Percentiles rank a stretch among this genome's conserved stretches.
phyloP scores from a whole-genome alignment of 2,113 vertebrate genomes.

The Emydura subglobosa region DNA sequence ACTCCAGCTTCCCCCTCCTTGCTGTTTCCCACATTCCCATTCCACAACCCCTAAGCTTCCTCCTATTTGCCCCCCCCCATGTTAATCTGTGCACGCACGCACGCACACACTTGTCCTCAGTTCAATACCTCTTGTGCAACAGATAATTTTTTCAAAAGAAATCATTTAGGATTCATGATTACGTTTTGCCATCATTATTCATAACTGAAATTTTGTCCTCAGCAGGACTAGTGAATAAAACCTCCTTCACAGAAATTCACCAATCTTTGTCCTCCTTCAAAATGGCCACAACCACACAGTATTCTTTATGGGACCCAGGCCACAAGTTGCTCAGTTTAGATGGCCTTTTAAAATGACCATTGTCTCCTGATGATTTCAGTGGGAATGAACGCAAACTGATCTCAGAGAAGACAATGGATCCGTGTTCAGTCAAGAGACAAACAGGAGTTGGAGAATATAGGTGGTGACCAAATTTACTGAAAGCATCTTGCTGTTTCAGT shows the following conservation, averaged over 20 bases:
- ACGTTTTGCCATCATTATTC: not conserved
- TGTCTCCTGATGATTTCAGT: not conserved
- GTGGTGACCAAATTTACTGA: not conserved
- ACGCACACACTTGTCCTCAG: not conserved
- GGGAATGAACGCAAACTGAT: not conserved
- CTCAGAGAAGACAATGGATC: not conserved
- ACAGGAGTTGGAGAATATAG: not conserved
- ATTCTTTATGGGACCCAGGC: not conserved
- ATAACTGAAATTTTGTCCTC: not conserved
- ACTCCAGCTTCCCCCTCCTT: not conserved
- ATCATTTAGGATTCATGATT: not conserved
- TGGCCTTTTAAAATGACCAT: not conserved
- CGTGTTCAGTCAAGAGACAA: not conserved
- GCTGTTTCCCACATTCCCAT: not conserved
- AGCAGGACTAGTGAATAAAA: not conserved
- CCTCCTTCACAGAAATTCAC: not conserved
- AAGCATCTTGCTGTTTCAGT: not conserved
- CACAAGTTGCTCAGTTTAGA: not conserved
- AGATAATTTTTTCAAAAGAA: not conserved
- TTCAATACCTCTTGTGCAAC: not conserved
- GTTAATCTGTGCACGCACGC: not conserved
- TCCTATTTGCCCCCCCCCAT: not conserved
- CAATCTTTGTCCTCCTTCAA: not conserved
- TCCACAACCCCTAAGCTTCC: not conserved
- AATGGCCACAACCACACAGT: not conserved